phyloP scores from a whole-genome alignment of 2,888 invertebrate species.

The Tortrix viridana region DNA sequence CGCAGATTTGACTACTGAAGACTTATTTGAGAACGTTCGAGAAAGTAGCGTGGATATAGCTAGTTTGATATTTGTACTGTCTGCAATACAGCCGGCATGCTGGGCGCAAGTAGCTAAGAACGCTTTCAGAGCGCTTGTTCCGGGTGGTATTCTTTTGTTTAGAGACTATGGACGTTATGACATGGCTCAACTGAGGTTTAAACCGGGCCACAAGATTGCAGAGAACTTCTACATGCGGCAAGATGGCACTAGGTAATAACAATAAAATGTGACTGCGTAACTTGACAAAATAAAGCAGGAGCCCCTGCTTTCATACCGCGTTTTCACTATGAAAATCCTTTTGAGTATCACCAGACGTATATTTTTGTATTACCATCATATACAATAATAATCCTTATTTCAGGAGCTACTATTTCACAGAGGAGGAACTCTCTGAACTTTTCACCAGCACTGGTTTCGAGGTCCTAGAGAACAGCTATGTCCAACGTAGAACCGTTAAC shows the following conservation, averaged over 20 bases:
- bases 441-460: conserved; percentile 89
- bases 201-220: conserved; percentile 94
- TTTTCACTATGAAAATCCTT: too few species aligned
- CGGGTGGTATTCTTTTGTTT: conserved; percentile 93
- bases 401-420: conserved; percentile 92
- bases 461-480: conserved; percentile 88
- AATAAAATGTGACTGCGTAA: too few species aligned
- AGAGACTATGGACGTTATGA: conserved; percentile 98
- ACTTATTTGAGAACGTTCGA: conserved; percentile 83
- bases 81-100: conserved; percentile 95
- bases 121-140: conserved; percentile 86
- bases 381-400: conserved; percentile 44
- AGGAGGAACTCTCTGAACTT: conserved; percentile 87
- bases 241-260: conserved; percentile 93
- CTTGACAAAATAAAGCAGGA: too few species aligned
- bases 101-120: conserved; percentile 87
- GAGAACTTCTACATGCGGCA: conserved; percentile 98
- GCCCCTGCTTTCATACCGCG: too few species aligned
- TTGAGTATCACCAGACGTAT: too few species aligned
- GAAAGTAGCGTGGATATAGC: conserved; percentile 88
- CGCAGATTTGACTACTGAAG: conserved; percentile 91
- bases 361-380: too few species aligned
- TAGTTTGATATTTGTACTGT: conserved; percentile 97
- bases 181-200: conserved; percentile 97
- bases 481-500: conserved; percentile 95